Percentiles rank a stretch among this genome's conserved stretches.
These are phyloP conservation scores for Zaprionus obscuricornis DNA, from an alignment of 2,888 invertebrate genomes.

Conservation along the genomic window DNA sequence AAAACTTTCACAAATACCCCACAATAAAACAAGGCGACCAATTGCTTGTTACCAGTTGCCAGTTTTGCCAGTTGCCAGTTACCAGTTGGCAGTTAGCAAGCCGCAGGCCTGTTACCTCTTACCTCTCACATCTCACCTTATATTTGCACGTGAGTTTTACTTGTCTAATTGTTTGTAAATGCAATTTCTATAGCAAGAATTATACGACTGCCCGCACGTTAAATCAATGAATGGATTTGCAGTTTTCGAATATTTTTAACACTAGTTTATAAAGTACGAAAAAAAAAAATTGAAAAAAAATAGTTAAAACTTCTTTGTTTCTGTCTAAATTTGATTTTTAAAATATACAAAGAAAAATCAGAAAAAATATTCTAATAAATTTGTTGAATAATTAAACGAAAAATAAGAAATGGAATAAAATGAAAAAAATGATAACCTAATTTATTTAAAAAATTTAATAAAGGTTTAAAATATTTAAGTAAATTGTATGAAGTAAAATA, in stretches of 20 bases:
- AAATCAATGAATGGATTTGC: constrained; percentile 57
- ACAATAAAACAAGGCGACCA: constrained; percentile 57
- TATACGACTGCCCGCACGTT: constrained; percentile 21
- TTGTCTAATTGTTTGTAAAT: constrained; percentile 66
- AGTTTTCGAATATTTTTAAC: too few species aligned
- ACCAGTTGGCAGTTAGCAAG: constrained; percentile 11
- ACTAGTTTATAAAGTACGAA: too few species aligned
- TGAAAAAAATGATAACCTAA: too few species aligned
- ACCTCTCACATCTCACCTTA: constrained; percentile 26
- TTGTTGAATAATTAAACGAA: too few species aligned
- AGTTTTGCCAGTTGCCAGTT: background rate
- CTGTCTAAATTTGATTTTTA: too few species aligned
- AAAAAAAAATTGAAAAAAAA: too few species aligned
- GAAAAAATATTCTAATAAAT: too few species aligned
- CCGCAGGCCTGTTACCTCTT: constrained; percentile 13
- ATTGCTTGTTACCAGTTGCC: constrained; percentile 25
- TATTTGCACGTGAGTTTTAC: constrained; percentile 61
- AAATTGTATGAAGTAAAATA: background rate
- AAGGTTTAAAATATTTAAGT: background rate
- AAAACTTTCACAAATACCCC: constrained; percentile 68
- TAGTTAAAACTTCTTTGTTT: too few species aligned
- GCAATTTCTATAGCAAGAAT: constrained; percentile 46
- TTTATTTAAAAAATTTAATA: too few species aligned
- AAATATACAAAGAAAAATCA: too few species aligned
- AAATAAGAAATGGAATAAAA: too few species aligned